Conservation (phyloP, 2,888 invertebrate genomes). For the Chaetoderma sp. region DNA sequence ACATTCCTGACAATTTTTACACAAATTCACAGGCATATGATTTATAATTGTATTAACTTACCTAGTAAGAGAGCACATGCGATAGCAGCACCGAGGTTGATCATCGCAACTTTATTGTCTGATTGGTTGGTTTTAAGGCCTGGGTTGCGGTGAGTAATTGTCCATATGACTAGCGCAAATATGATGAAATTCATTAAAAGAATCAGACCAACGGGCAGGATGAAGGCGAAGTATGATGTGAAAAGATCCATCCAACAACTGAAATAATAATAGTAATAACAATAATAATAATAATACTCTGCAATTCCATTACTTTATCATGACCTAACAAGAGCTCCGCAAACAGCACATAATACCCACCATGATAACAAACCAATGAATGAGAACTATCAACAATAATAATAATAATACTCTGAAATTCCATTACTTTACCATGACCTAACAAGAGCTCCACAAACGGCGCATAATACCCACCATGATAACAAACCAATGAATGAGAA, state of each 20-base stretch:
- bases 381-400: too few species aligned
- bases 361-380: too few species aligned
- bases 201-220: conserved; percentile 59
- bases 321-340: too few species aligned
- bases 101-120: conserved; percentile 53
- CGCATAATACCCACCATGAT: too few species aligned
- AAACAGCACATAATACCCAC: too few species aligned
- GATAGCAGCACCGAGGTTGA: conserved; percentile 63
- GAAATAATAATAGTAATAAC: conserved; percentile 18
- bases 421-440: background rate
- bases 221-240: conserved; percentile 62
- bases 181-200: conserved; percentile 54
- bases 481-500: too few species aligned
- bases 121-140: conserved; percentile 72
- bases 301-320: background rate
- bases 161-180: conserved; percentile 56
- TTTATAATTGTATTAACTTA: conserved; percentile 26
- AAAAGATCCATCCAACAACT: conserved; percentile 64
- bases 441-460: too few species aligned
- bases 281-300: background rate
- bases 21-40: too few species aligned
- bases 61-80: conserved; percentile 65
- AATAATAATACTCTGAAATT: too few species aligned
- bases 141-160: conserved; percentile 52
- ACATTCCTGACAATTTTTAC: too few species aligned